Evolutionary conservation across 2,113 vertebrate species (phyloP), one percentile per base, ranked within the genome.

Genomic region (Noctilio leporinus): DNA sequence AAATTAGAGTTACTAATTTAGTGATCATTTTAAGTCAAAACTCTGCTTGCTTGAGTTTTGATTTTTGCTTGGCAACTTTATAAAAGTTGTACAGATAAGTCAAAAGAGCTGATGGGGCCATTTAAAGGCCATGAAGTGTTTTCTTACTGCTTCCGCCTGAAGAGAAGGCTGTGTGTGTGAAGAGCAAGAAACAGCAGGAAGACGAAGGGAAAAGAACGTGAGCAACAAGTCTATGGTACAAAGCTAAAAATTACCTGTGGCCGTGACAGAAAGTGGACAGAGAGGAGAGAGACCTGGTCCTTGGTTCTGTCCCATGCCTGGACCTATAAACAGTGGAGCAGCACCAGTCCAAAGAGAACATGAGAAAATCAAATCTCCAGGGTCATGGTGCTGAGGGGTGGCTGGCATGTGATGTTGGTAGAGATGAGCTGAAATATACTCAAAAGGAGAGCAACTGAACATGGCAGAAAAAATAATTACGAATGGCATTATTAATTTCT

Each of bases 1-100:
- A 75, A 76, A 83, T 89, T 86, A 78, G 55, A 93, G 45, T 85
- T 85, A 92, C 80, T 78, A 43, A 87, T 67, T 83, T 73, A 20
- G 26, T 88, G 73, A 38, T 75, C 67, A 70, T 87, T 93, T 89
- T 40, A 90, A 78, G 16, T 20, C 65, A 43, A 89, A 90, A 70
- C 12, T 53, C 57, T 72, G 30, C n/a, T 82, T 72, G 30, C n/a
- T 82, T 72, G 55, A 11, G 11, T 59, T 87, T 80, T 94, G 7
- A 53, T 43, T 96, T 93, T 86, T 89, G 24, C 69, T 43, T 15
- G 49, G 4, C 47, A 92, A 87, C 43, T 85, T 92, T 85, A 33
- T 53, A 33, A 75, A 84, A 45, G 35, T 59, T 70, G 33, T 45
- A 55, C 6, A n/a, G 80, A 15, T 38, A 84, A 92, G 65, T 67